Evolutionary conservation across 2,797 vertebrate species (phyloP).

Genomic region (Lutjanus argentimaculatus): DNA sequence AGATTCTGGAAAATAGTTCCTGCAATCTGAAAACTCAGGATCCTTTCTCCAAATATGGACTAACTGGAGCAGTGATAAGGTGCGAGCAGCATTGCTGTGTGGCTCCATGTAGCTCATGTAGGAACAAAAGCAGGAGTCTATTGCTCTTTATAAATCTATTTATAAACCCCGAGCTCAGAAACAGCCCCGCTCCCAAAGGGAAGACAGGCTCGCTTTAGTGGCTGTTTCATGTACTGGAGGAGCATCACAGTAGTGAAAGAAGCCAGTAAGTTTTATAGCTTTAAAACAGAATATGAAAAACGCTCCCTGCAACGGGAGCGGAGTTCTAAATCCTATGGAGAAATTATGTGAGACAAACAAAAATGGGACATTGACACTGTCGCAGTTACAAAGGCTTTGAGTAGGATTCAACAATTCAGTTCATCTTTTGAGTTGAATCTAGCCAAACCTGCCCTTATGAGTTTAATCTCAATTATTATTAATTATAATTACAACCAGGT

Average conservation of each 20-base stretch:
- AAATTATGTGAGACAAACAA: conserved; percentile 37
- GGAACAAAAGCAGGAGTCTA: conserved; percentile 56
- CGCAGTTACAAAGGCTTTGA: neutral
- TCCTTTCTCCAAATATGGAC: conserved; percentile 2
- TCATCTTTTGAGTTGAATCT: neutral
- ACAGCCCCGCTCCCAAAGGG: conserved; percentile 62
- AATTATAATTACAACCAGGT: neutral
- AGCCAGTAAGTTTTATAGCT: conserved; percentile 20
- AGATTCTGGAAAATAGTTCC: neutral
- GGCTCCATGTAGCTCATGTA: conserved; percentile 25
- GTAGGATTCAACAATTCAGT: neutral
- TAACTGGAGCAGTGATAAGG: conserved; percentile 20
- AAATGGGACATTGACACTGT: conserved; percentile 22
- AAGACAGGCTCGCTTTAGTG: conserved; percentile 39
- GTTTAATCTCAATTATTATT: neutral
- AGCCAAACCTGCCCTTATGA: neutral
- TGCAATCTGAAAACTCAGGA: conserved; percentile 3
- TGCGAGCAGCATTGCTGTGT: neutral
- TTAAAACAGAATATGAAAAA: conserved; percentile 18
- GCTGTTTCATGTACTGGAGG: conserved; percentile 28
- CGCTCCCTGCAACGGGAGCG: neutral
- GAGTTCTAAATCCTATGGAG: conserved; percentile 10
- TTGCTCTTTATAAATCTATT: conserved; percentile 74
- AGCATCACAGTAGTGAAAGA: conserved; percentile 10
- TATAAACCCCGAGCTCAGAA: conserved; percentile 69